phyloP scores from a whole-genome alignment of 2,888 invertebrate species.

The Lottia scabra region DNA sequence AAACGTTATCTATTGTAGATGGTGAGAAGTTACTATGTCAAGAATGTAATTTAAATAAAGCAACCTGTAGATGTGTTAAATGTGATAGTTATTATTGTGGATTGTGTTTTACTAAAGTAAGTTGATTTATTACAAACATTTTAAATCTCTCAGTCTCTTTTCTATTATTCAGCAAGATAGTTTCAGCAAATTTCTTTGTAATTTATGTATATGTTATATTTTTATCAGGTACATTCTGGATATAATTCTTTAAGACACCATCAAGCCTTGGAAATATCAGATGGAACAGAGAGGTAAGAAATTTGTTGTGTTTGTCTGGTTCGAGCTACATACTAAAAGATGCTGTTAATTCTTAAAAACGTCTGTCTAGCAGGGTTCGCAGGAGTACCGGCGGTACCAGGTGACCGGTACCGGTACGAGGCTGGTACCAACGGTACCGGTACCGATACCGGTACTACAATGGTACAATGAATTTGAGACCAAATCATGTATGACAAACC shows the following conservation, averaged over 20 bases:
- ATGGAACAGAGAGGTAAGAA: conserved; percentile 15
- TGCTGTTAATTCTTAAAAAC: too few species aligned
- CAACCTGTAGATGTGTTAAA: conserved; percentile 49
- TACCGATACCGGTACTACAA: too few species aligned
- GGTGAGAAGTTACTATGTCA: conserved; percentile 28
- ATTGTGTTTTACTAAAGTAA: conserved; percentile 55
- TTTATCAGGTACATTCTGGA: conserved; percentile 43
- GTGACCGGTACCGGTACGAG: too few species aligned
- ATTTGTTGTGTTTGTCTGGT: too few species aligned
- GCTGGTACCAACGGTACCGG: too few species aligned
- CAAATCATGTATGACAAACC: too few species aligned
- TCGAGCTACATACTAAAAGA: too few species aligned
- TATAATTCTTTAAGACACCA: conserved; percentile 48
- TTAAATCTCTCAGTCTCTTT: too few species aligned
- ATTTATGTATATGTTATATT: background rate
- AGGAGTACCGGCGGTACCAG: too few species aligned
- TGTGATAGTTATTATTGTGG: conserved; percentile 56
- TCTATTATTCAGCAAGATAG: too few species aligned
- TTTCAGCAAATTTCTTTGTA: background rate
- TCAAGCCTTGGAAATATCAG: conserved; percentile 35
- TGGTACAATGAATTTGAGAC: too few species aligned
- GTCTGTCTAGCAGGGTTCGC: too few species aligned
- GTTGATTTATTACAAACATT: background rate
- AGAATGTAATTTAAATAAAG: conserved; percentile 45
- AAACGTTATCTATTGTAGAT: background rate